phyloP scores from a whole-genome alignment of 1,140 invertebrate species.

The Drosophila neocordata region DNA sequence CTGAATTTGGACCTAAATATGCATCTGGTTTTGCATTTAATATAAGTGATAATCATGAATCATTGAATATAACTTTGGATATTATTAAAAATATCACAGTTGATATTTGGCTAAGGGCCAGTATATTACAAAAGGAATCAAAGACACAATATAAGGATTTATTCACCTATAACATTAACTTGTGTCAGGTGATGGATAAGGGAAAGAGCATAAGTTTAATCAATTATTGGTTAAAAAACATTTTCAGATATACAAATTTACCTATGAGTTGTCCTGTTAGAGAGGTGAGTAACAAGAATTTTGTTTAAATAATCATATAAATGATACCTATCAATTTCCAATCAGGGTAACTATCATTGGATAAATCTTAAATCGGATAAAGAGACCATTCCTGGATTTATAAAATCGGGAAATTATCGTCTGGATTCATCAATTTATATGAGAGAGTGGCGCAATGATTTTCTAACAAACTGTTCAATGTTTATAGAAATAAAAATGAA shows the following conservation, averaged over 20 bases:
- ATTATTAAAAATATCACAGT: conserved; percentile 23
- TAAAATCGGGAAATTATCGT: conserved; percentile 43
- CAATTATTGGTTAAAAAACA: conserved; percentile 51
- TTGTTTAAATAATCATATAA: no score
- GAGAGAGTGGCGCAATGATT: conserved; percentile 41
- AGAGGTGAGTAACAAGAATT: conserved; percentile 33
- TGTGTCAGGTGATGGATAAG: conserved; percentile 51
- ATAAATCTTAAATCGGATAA: conserved; percentile 43
- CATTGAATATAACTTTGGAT: conserved; percentile 44
- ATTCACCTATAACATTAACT: conserved; percentile 53
- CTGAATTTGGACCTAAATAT: conserved; percentile 37
- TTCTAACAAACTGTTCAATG: conserved; percentile 40
- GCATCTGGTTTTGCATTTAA: conserved; percentile 30
- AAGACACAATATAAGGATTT: conserved; percentile 35
- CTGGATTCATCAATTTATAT: conserved; percentile 46
- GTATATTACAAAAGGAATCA: conserved; percentile 28
- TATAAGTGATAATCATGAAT: conserved; percentile 37
- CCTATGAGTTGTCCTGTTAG: conserved; percentile 42
- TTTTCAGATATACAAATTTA: conserved; percentile 45
- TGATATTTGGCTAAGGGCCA: conserved; percentile 44
- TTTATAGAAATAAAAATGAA: conserved; percentile 61
- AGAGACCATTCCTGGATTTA: conserved; percentile 46
- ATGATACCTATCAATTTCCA: not conserved
- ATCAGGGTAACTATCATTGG: conserved; percentile 48
- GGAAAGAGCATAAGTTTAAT: conserved; percentile 35